Conservation (phyloP, 2,888 invertebrate genomes). For the Dynastes maya region DNA sequence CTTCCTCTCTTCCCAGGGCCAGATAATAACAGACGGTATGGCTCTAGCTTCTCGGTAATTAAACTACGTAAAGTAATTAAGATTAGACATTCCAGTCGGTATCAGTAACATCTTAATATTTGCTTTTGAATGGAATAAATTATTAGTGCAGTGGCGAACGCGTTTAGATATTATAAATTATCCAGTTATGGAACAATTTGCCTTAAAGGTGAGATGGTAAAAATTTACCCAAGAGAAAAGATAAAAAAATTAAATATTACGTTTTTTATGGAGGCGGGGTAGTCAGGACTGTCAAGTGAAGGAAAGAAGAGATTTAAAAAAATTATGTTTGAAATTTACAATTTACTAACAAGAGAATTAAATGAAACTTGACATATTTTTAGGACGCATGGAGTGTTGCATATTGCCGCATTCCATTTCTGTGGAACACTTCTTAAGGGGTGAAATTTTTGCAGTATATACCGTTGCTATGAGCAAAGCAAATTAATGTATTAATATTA, state of each 20-base stretch:
- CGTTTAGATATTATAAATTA: conserved; percentile 65
- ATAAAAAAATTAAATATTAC: conserved; percentile 47
- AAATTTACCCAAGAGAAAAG: conserved; percentile 55
- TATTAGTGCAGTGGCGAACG: conserved; percentile 64
- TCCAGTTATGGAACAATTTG: conserved; percentile 62
- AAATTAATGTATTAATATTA: no score
- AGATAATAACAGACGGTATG: conserved; percentile 64
- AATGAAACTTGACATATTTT: no score
- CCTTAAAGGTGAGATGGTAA: conserved; percentile 63
- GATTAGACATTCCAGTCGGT: conserved; percentile 65
- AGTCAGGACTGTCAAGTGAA: neutral
- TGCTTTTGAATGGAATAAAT: conserved; percentile 67
- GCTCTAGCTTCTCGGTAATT: conserved; percentile 62
- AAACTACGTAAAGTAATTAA: conserved; percentile 67
- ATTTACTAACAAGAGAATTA: no score
- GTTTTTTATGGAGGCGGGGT: neutral
- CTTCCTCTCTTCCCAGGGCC: conserved; percentile 54
- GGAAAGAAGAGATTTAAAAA: no score
- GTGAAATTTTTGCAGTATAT: no score
- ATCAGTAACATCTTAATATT: conserved; percentile 67
- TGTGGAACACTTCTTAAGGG: no score
- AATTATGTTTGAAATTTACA: no score
- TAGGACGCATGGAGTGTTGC: no score
- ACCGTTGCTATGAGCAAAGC: no score
- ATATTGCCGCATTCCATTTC: no score